These are phyloP conservation scores for Oxyura jamaicensis DNA, from an alignment of 2,113 vertebrate genomes.

Conservation along the genomic window DNA sequence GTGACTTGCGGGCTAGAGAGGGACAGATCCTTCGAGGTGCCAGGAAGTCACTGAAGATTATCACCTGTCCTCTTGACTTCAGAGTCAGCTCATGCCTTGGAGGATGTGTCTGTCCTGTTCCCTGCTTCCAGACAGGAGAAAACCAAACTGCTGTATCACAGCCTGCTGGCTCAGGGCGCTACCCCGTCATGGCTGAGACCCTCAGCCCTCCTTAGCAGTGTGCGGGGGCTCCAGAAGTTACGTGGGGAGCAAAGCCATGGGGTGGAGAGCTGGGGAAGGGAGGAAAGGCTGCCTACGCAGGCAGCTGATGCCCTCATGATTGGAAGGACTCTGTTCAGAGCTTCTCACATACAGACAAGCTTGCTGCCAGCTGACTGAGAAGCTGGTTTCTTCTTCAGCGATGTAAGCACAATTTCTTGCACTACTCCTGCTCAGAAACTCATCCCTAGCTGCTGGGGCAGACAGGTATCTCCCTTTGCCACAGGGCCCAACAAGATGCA, in stretches of 20 bases:
- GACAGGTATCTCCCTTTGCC: neutral
- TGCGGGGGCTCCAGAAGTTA: neutral
- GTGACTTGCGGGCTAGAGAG: neutral
- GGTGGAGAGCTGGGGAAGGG: neutral
- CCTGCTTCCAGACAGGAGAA: neutral
- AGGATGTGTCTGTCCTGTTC: neutral
- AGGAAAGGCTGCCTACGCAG: neutral
- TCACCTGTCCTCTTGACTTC: neutral
- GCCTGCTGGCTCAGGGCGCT: neutral
- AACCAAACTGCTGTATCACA: neutral
- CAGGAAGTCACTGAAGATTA: neutral
- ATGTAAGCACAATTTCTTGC: neutral
- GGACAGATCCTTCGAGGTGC: neutral
- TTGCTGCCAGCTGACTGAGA: neutral
- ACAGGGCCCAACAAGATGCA: neutral
- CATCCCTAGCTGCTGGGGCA: neutral
- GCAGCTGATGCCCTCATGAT: neutral
- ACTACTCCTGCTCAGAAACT: neutral
- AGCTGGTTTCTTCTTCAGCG: neutral
- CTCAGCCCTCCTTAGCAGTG: neutral
- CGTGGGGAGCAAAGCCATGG: neutral
- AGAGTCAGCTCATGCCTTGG: neutral
- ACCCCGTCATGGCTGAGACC: accelerated
- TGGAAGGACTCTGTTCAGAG: neutral
- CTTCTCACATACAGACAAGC: neutral